A percentile compares a stretch with the other conserved stretches of the same genome.
Evolutionary conservation across 2,113 vertebrate genomes (phyloP).

Genomic region (Clarias magur): DNA sequence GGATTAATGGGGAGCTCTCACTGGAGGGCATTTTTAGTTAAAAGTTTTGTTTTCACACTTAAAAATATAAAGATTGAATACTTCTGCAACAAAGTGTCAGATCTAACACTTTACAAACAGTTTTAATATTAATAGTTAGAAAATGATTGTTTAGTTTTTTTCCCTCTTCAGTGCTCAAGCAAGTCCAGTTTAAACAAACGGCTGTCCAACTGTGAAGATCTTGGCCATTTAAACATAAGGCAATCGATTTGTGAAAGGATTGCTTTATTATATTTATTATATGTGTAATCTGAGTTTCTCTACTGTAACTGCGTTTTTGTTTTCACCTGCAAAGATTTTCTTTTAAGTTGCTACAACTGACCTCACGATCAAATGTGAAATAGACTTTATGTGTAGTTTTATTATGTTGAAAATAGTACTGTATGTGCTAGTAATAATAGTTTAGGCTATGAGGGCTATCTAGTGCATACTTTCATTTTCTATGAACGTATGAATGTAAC

Average conservation of each 20-base stretch:
- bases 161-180: neutral
- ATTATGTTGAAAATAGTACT: too few species aligned
- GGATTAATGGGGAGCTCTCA: neutral
- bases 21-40: neutral
- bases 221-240: neutral
- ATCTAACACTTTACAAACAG: neutral
- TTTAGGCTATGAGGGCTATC: too few species aligned
- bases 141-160: neutral
- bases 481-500: too few species aligned
- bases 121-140: neutral
- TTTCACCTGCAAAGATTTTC: too few species aligned
- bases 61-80: neutral
- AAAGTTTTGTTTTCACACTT: neutral
- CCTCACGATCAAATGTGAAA: too few species aligned
- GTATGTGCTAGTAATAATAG: too few species aligned
- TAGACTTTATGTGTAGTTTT: too few species aligned
- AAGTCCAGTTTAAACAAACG: neutral
- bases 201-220: neutral
- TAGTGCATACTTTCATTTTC: too few species aligned
- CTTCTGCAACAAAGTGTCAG: neutral
- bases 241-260: neutral
- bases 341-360: too few species aligned
- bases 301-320: neutral
- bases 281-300: neutral
- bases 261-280: neutral